Evolutionary conservation across 2,113 vertebrate genomes (phyloP).

Genomic region (Athene cunicularia): DNA sequence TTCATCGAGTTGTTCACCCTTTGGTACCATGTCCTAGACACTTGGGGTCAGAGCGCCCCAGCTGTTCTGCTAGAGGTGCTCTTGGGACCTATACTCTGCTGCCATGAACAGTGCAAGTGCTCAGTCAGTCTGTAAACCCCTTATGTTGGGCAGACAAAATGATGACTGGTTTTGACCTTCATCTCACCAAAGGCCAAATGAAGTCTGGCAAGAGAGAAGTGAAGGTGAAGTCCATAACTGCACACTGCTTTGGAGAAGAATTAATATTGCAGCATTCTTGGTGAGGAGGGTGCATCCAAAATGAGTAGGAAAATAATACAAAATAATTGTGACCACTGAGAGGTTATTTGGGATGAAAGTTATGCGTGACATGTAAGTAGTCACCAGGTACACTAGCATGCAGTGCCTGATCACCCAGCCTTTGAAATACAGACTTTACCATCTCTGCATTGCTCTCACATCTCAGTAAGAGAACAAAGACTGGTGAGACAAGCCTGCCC

Average conservation of each 20-base stretch:
- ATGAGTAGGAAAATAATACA: neutral
- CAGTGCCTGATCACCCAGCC: neutral
- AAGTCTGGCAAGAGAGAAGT: neutral
- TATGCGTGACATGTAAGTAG: rapidly evolving
- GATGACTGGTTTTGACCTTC: neutral
- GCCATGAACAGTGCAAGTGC: neutral
- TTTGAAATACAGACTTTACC: neutral
- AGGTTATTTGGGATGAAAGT: neutral
- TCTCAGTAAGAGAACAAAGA: neutral
- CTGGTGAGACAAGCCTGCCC: neutral
- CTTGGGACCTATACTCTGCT: neutral
- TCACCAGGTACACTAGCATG: neutral
- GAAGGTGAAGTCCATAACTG: neutral
- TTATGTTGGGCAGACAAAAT: neutral
- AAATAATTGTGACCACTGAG: neutral
- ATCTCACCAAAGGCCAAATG: neutral
- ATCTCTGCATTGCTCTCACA: neutral
- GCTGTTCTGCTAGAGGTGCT: neutral
- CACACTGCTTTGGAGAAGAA: neutral
- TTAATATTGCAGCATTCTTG: neutral
- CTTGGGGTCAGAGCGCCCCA: neutral
- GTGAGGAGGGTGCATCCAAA: neutral
- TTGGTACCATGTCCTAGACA: neutral
- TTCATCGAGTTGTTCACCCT: neutral
- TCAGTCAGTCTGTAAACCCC: neutral